Conservation (phyloP, 1,140 invertebrate species). For the Phortica variegata region DNA sequence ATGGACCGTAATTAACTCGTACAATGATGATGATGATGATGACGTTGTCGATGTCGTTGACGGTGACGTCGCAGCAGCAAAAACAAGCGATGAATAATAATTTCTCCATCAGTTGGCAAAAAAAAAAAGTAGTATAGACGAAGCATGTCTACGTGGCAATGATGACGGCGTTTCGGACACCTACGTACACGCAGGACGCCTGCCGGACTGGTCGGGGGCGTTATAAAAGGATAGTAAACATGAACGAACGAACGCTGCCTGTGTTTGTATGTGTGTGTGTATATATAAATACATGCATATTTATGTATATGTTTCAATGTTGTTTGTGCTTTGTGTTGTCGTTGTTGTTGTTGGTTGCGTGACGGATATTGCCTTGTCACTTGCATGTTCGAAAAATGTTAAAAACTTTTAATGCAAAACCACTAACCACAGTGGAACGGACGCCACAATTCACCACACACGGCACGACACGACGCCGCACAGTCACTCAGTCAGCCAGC, state of each 20-base stretch:
- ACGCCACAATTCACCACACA: too few species aligned
- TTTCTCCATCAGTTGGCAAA: conserved; percentile 23
- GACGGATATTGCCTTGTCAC: conserved; percentile 54
- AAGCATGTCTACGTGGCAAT: too few species aligned
- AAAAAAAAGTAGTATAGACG: too few species aligned
- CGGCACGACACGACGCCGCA: too few species aligned
- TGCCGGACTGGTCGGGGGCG: too few species aligned
- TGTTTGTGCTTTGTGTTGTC: conserved; percentile 15
- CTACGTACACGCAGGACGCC: too few species aligned
- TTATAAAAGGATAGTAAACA: too few species aligned
- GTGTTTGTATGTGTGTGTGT: too few species aligned
- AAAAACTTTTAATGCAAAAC: conserved; percentile 15
- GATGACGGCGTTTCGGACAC: too few species aligned
- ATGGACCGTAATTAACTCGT: conserved; percentile 54
- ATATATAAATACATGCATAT: too few species aligned
- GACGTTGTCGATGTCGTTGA: conserved; percentile 1
- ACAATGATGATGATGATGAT: conserved; percentile 26
- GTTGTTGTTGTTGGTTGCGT: conserved; percentile 42
- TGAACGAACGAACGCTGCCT: too few species aligned
- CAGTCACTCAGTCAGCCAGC: not conserved
- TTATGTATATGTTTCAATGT: not conserved
- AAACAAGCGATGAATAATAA: conserved; percentile 54
- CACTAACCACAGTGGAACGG: too few species aligned
- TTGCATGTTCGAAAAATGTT: conserved; percentile 53
- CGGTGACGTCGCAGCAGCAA: conserved; percentile 3